Evolutionary conservation across 2,888 invertebrate genomes (phyloP), one percentile per base, ranked within the genome.

Genomic region (Lepetodrilus schrolli): DNA sequence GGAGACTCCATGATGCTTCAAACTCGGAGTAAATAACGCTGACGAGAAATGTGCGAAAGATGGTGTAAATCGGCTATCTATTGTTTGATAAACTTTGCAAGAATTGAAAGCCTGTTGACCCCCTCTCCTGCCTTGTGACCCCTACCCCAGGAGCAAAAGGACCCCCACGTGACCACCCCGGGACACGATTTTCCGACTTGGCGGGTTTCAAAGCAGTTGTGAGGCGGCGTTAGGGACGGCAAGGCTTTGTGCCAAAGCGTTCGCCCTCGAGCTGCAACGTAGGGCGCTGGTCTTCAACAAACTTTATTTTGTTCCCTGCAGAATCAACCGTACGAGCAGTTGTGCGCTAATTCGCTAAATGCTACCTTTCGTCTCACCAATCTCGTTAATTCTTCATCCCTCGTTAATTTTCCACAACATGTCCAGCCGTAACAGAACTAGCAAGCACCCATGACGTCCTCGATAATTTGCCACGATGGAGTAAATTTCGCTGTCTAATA

Each of bases 351-450:
- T 48, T 65, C 65, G 26, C 43, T 65, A 48, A 65, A 43, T 48
- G 43, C 66, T 65, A 47, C 51, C 66, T 47, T 47, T 65, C 65
- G 65, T 65, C 72, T 66, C 36, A 58, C 43, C 70, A 70, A 72
- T 72, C 72, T 72, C 72, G 72, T 72, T 72, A 72, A 72, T 72
- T 72, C 49, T 72, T 72, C 72, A 72, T 47, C 65, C 72, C 48
- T 72, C 66, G 51, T 72, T 72, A 65, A 65, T 58, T 43, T 58
- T 23, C 20, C 37, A 72, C 48, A 72, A 72, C 66, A 72, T 47
- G 17, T 30, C 21, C 51, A 70, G 30, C 38, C 38, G 36, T 70
- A 37, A 23, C 26, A 43, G 47, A 68, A 68, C 68, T 68, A 68
- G 47, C 68, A 68, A 23, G 47, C 10, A 17, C 34, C 30, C 58